These are phyloP conservation scores for Delia radicum DNA, from an alignment of 1,140 invertebrate genomes.

Conservation along the genomic window DNA sequence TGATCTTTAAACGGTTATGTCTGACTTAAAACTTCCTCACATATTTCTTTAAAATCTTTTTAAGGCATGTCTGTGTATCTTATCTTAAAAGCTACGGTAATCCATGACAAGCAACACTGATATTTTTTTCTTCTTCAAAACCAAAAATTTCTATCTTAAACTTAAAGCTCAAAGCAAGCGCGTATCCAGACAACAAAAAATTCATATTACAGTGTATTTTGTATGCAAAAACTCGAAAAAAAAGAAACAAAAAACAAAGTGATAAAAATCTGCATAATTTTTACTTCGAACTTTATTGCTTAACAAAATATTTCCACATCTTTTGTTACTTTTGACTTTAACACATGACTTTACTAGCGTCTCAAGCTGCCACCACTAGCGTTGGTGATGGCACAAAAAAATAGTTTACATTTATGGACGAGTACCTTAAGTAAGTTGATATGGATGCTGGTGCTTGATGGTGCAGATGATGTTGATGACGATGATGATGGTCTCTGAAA, in stretches of 20 bases:
- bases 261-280: conserved; percentile 5
- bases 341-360: background rate
- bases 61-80: background rate
- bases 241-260: background rate
- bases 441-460: background rate
- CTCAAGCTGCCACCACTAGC: background rate
- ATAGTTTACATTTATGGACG: background rate
- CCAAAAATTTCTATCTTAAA: background rate
- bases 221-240: background rate
- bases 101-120: background rate
- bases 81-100: background rate
- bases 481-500: background rate
- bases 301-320: background rate
- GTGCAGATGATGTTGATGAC: background rate
- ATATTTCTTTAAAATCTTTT: background rate
- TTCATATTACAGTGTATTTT: background rate
- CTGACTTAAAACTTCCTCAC: background rate
- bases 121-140: background rate
- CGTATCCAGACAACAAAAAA: background rate
- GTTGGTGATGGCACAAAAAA: background rate
- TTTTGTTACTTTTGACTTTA: background rate
- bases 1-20: too few species aligned
- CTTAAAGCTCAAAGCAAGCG: background rate
- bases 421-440: background rate
- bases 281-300: background rate